phyloP scores from a whole-genome alignment of 2,797 vertebrate genomes.

The Aythya fuligula region DNA sequence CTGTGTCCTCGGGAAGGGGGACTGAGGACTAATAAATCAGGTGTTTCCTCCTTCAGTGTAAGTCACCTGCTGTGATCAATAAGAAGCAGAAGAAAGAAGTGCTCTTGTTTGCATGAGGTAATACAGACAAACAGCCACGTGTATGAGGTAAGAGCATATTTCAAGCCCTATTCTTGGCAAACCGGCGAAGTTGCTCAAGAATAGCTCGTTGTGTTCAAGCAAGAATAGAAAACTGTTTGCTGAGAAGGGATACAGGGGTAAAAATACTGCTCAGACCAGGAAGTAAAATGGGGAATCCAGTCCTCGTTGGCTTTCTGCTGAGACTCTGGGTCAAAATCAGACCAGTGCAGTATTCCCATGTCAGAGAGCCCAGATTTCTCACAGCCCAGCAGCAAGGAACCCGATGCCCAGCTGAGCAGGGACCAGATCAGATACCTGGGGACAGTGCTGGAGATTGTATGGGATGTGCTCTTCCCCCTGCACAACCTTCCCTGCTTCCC shows the following conservation, averaged over 20 bases:
- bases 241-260: not conserved
- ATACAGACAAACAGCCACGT: not conserved
- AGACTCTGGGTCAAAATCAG: not conserved
- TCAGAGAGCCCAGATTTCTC: not conserved
- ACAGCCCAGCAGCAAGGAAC: not conserved
- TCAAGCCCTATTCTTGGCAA: not conserved
- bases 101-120: conserved; percentile 2
- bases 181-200: not conserved
- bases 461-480: not conserved
- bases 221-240: not conserved
- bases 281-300: not conserved
- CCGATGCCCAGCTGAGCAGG: not conserved
- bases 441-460: not conserved
- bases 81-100: conserved; percentile 37
- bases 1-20: conserved; percentile 16
- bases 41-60: conserved; percentile 22
- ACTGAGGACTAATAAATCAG: conserved; percentile 58
- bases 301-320: not conserved
- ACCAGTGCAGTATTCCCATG: not conserved
- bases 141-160: not conserved
- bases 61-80: conserved; percentile 42
- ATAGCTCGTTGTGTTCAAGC: not conserved
- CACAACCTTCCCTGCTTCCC: not conserved
- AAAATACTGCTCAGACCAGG: not conserved
- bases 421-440: not conserved